These are phyloP conservation scores for Heliconius aoede DNA, from an alignment of 2,888 invertebrate genomes.

Conservation along the genomic window DNA sequence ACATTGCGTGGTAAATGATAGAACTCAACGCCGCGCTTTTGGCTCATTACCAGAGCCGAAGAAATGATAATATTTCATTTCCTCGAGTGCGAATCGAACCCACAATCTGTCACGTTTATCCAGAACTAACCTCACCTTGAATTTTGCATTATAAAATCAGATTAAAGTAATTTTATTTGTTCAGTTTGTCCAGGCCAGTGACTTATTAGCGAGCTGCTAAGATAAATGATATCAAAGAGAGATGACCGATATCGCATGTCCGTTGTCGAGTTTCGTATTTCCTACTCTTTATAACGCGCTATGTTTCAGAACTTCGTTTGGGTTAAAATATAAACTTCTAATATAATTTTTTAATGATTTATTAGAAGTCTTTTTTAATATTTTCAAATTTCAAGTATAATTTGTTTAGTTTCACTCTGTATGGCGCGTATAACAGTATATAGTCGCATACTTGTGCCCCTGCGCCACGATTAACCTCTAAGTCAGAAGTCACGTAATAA, in stretches of 20 bases:
- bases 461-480: no score
- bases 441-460: no score
- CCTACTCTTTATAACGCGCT: slow-evolving; percentile 7
- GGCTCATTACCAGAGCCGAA: not conserved
- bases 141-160: slow-evolving; percentile 1
- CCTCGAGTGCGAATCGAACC: not conserved
- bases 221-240: slow-evolving; percentile 42
- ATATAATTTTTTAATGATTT: no score
- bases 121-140: not conserved
- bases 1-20: not conserved
- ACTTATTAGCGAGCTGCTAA: slow-evolving; percentile 38
- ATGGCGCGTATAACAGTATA: not conserved
- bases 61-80: not conserved
- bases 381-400: no score
- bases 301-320: no score
- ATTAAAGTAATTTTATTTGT: not conserved
- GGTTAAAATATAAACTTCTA: no score
- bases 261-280: slow-evolving; percentile 21
- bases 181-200: slow-evolving; percentile 29
- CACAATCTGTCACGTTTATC: not conserved
- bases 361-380: no score
- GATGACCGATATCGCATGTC: slow-evolving; percentile 38
- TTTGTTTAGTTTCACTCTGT: not conserved
- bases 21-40: not conserved
- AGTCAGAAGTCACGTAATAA: no score